Evolutionary conservation across 2,888 invertebrate genomes (phyloP), one percentile per base, ranked within the genome.

Genomic region (Sturmia bella): DNA sequence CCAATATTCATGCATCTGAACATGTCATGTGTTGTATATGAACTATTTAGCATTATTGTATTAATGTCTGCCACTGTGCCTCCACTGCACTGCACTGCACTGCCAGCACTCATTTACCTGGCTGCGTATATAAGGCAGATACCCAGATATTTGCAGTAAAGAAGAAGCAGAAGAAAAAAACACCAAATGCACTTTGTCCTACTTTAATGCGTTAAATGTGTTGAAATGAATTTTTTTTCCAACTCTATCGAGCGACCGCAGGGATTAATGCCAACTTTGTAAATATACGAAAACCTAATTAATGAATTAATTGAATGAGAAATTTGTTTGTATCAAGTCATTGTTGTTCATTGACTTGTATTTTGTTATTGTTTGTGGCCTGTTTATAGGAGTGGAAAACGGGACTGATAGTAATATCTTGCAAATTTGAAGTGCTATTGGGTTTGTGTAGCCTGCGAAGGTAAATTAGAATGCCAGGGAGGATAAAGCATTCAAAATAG

Each of bases 251-350:
- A n/a, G 12, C 45, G 21, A 76, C 76, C 76, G 24, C 61, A 76
- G 54, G 54, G 61, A 69, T 54, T 61, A 69, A 54, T 69, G 69
- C 54, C 69, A 69, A 76, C 54, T 43, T 54, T 63, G 76, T 69
- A 61, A 76, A 54, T 54, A 69, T 54, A 24, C 68, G 59, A 61
- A 76, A 69, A 76, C 63, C 54, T 69, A 76, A 61, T 76, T 69
- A 69, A 76, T 76, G 75, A 76, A 69, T 76, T 69, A 69, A 76
- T 76, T 43, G 54, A 69, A 69, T 61, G 43, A 76, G 68, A 68
- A 61, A 52, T 68, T 52, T 75, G 45, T 57, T 59, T 76, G 37
- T 50, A 37, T 52, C 48, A 37, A 41, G 13, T 63, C 24, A 24
- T 37, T 19, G 48, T 24, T 39, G 45, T 48, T 32, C 11, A 48